Conservation (phyloP, 2,888 invertebrate genomes). For the Torymus texanus region DNA sequence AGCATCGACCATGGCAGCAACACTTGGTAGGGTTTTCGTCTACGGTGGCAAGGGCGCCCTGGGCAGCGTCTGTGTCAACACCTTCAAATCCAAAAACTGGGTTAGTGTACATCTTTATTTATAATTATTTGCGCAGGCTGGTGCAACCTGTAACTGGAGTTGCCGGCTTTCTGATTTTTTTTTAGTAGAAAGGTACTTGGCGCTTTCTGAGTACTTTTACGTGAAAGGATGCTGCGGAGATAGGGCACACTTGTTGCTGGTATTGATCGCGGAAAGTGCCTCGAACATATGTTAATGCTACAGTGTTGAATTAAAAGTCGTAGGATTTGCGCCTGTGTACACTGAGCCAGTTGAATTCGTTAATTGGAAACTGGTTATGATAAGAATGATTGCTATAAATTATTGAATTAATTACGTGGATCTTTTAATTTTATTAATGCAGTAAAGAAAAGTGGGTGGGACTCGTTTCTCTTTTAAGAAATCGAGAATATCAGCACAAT, state of each 20-base stretch:
- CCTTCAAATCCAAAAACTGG: constrained; percentile 93
- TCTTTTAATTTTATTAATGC: no score
- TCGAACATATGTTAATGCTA: constrained; percentile 17
- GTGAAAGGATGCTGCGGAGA: not conserved
- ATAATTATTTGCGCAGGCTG: not conserved
- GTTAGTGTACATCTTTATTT: constrained; percentile 76
- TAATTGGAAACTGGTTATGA: not conserved
- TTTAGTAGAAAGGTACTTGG: not conserved
- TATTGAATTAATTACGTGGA: no score
- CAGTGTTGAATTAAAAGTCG: no score
- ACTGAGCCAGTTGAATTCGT: no score
- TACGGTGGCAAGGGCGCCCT: constrained; percentile 98
- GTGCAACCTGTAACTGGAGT: constrained; percentile 19
- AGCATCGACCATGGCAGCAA: constrained; percentile 73
- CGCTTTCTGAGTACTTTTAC: not conserved
- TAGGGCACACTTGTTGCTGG: constrained; percentile 46
- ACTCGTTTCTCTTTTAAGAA: no score
- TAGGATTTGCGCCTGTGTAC: no score
- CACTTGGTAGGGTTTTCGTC: constrained; percentile 86
- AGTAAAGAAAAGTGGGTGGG: no score
- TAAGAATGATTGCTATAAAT: not conserved
- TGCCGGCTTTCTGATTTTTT: constrained; percentile 44
- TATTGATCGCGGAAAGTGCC: constrained; percentile 21
- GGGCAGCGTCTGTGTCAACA: constrained; percentile 90
- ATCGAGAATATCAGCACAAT: no score